Conservation (phyloP, 2,113 vertebrate genomes). For the Lasiurus borealis region DNA sequence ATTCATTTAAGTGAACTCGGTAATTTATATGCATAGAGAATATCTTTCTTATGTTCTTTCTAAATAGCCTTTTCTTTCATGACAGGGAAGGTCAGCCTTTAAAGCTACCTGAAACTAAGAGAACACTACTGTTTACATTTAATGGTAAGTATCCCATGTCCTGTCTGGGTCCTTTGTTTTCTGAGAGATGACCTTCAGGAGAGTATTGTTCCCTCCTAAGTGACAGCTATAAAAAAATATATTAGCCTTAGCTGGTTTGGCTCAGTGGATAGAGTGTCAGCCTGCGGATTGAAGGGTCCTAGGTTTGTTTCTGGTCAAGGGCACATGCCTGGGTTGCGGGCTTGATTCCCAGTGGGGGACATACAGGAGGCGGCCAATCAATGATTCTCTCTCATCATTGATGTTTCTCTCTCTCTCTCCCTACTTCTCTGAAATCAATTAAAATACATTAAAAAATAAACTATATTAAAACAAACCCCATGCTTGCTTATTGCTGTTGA, state of each 20-base stretch:
- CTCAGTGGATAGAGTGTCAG: too few relatives aligned
- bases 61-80: conserved; percentile 74
- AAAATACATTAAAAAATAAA: background rate
- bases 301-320: too few relatives aligned
- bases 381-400: too few relatives aligned
- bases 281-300: too few relatives aligned
- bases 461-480: background rate
- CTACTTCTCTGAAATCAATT: too few relatives aligned
- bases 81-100: conserved; percentile 98
- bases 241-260: too few relatives aligned
- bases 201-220: conserved; percentile 15
- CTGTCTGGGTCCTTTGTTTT: background rate
- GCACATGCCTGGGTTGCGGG: too few relatives aligned
- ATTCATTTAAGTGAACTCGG: background rate
- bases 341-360: too few relatives aligned
- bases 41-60: conserved; percentile 6
- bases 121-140: conserved; percentile 99
- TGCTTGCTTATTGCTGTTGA: conserved; percentile 8
- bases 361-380: too few relatives aligned
- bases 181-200: conserved; percentile 37
- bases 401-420: too few relatives aligned
- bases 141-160: conserved; percentile 90
- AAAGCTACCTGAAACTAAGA: conserved; percentile 99
- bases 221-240: background rate
- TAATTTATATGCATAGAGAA: background rate